Evolutionary conservation across 2,888 invertebrate genomes (phyloP), one percentile per base, ranked within the genome.

Genomic region (Xanthorhoe designata): DNA sequence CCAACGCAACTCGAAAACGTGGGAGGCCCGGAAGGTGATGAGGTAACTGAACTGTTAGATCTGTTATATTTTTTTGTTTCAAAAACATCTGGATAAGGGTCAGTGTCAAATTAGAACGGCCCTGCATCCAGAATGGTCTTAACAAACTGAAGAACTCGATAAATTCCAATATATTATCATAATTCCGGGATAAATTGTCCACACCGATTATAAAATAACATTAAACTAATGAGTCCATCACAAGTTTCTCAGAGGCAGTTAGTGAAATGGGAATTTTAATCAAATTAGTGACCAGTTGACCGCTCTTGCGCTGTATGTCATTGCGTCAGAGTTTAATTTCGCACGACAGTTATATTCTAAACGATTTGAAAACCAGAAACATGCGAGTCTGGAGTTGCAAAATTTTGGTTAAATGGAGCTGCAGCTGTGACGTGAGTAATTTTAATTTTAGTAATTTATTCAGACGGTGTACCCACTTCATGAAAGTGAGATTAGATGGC

Each of bases 201-300:
- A 45, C 18, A 56, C 45, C 45, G 42, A 56, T 47, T 47, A 47
- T 17, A 47, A 47, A 47, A 47, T 47, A 47, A 47, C 47, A 47
- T 47, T 47, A 63, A 63, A 58, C 57, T 58, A 47, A 53, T 64
- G 45, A 66, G 57, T 49, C 49, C 61, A 64, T 53, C 56, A 60
- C 18, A 61, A 66, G 60, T 66, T 65, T 61, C 38, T 56, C 49
- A 60, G 50, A 62, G 58, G 61, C 61, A 54, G 65, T 53, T 53
- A 62, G 63, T 54, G 61, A 53, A 64, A 57, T 64, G 61, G 58
- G 45, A 54, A 50, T 60, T 68, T 68, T 66, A 68, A 68, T 58
- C 58, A 57, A 56, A 63, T 65, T 58, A 61, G 38, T 35, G 47
- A 53, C 51, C 51, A 47, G 55, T 55, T n/a, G 47, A 47, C 57